These are phyloP conservation scores for Spinus olivaceus DNA, from an alignment of 2,797 vertebrate species.

Conservation along the genomic window DNA sequence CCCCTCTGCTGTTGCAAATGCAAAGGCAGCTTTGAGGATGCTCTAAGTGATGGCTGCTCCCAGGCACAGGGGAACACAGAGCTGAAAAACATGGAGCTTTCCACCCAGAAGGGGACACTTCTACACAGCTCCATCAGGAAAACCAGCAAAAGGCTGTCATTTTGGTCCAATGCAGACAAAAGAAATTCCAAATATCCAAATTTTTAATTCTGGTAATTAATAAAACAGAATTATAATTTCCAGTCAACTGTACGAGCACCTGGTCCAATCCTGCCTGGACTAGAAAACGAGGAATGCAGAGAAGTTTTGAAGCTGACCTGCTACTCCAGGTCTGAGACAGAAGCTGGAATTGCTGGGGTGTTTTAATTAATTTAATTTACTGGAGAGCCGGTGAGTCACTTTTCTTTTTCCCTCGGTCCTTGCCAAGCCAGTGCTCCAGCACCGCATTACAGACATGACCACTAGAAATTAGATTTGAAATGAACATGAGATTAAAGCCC, in stretches of 20 bases:
- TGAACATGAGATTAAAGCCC: neutral
- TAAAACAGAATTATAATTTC: neutral
- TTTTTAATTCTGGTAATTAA: neutral
- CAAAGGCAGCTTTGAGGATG: neutral
- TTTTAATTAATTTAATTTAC: conserved; percentile 27
- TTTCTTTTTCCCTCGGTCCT: neutral
- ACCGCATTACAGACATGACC: neutral
- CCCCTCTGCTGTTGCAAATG: neutral
- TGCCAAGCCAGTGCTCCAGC: neutral
- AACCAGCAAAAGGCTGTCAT: neutral
- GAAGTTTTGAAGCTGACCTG: neutral
- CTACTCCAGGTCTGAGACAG: neutral
- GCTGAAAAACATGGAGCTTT: neutral
- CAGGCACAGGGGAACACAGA: neutral
- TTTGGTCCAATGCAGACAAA: neutral
- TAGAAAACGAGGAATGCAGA: neutral
- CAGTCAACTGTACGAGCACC: neutral
- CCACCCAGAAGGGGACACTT: neutral
- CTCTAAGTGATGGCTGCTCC: neutral
- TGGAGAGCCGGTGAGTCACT: neutral
- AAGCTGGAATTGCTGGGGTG: neutral
- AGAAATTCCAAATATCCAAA: neutral
- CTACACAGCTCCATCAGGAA: neutral
- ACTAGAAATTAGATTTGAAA: conserved; percentile 5
- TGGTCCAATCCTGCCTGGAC: neutral